These are phyloP conservation scores for Ictalurus furcatus DNA, from an alignment of 2,113 vertebrate genomes.

Conservation along the genomic window DNA sequence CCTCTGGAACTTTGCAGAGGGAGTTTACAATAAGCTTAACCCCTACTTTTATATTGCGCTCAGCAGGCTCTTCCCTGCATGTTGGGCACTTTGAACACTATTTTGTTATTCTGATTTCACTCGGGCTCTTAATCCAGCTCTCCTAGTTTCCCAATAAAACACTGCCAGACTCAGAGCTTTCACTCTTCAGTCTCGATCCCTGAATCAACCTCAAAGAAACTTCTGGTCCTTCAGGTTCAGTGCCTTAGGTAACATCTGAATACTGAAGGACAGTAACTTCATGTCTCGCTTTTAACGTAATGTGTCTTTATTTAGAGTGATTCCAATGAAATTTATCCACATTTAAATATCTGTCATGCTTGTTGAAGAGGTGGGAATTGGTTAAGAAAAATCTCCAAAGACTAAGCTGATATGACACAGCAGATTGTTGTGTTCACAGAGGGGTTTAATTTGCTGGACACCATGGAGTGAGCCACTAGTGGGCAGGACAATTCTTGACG, in stretches of 20 bases:
- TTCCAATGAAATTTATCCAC: neutral
- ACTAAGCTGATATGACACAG: constrained; percentile 78
- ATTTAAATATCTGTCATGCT: neutral
- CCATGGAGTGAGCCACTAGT: constrained; percentile 79
- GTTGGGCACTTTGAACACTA: constrained; percentile 80
- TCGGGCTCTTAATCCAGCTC: constrained; percentile 74
- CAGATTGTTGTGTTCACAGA: constrained; percentile 78
- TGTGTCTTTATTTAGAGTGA: neutral
- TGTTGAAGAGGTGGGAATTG: neutral
- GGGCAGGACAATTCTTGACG: constrained; percentile 84
- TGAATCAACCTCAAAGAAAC: constrained; percentile 40
- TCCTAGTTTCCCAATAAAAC: constrained; percentile 57
- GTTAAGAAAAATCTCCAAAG: neutral
- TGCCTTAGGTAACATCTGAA: constrained; percentile 25
- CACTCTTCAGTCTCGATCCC: constrained; percentile 33
- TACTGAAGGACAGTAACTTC: constrained; percentile 21
- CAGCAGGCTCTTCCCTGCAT: constrained; percentile 80
- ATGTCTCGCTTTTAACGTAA: constrained; percentile 4
- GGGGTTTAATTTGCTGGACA: constrained; percentile 89
- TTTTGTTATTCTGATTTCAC: constrained; percentile 77
- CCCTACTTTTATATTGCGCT: constrained; percentile 79
- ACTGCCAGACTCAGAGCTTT: constrained; percentile 47
- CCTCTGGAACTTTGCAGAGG: constrained; percentile 74
- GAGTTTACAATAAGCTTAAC: constrained; percentile 86
- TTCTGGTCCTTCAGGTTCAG: constrained; percentile 23